Conservation (phyloP, 2,888 invertebrate genomes). For the Stenodema calcarata region DNA sequence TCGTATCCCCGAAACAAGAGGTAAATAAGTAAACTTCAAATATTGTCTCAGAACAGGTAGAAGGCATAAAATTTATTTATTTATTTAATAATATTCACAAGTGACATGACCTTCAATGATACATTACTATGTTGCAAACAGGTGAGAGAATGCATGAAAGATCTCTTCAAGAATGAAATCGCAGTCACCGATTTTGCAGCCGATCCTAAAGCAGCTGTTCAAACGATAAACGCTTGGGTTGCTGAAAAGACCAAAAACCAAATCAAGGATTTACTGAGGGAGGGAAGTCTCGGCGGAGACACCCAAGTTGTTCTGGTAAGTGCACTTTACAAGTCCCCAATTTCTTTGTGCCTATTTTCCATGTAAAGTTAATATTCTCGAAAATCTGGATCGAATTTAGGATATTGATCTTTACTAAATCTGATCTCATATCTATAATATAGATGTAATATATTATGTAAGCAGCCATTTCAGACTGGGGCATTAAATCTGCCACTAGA, state of each 20-base stretch:
- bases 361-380: too few species aligned
- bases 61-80: too few species aligned
- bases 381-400: too few species aligned
- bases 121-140: conserved; percentile 57
- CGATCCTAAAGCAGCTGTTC: conserved; percentile 68
- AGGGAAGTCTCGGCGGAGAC: conserved; percentile 67
- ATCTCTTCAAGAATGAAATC: conserved; percentile 66
- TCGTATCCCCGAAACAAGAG: conserved; percentile 67
- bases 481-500: too few species aligned
- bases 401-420: too few species aligned
- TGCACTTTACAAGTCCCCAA: neutral
- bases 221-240: conserved; percentile 79
- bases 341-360: too few species aligned
- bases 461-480: too few species aligned
- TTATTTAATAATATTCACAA: too few species aligned
- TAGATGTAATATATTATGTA: too few species aligned
- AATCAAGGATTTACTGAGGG: conserved; percentile 75
- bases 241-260: conserved; percentile 75
- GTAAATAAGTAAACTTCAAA: neutral
- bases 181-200: conserved; percentile 67
- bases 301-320: conserved; percentile 74
- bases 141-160: conserved; percentile 72
- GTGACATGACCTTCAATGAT: too few species aligned
- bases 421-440: too few species aligned
- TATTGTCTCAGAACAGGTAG: too few species aligned